Evolutionary conservation across 2,113 vertebrate genomes (phyloP).

Genomic region (Clarias magur): DNA sequence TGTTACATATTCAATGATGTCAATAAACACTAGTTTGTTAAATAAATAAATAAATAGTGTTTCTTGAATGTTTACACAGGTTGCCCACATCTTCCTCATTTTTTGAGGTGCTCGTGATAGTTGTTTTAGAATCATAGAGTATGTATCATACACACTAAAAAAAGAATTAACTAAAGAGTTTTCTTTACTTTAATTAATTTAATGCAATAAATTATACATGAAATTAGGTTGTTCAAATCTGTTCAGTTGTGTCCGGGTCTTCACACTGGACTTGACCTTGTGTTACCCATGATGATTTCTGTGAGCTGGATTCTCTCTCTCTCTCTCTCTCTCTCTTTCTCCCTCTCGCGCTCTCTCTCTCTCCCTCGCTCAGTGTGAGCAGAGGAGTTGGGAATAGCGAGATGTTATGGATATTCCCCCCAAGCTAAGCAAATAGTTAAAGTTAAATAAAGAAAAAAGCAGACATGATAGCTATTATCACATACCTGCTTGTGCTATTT

Average conservation of each 20-base stretch:
- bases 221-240: not conserved
- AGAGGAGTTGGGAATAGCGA: not conserved
- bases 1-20: not conserved
- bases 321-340: not conserved
- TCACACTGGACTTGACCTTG: not conserved
- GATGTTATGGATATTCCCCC: conserved; percentile 29
- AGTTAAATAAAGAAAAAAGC: not conserved
- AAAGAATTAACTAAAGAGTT: too few relatives aligned
- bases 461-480: conserved; percentile 26
- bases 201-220: not conserved
- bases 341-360: not conserved
- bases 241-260: not conserved
- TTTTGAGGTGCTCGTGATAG: not conserved
- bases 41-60: too few relatives aligned
- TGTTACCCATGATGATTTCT: conserved; percentile 58
- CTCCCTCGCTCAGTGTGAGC: not conserved
- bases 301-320: conserved; percentile 52
- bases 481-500: conserved; percentile 14
- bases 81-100: not conserved
- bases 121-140: not conserved
- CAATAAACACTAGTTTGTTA: not conserved
- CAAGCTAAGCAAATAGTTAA: not conserved
- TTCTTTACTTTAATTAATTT: not conserved
- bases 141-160: not conserved
- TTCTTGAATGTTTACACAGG: too few relatives aligned